phyloP scores from a whole-genome alignment of 2,113 vertebrate genomes.

The Gobius niger region DNA sequence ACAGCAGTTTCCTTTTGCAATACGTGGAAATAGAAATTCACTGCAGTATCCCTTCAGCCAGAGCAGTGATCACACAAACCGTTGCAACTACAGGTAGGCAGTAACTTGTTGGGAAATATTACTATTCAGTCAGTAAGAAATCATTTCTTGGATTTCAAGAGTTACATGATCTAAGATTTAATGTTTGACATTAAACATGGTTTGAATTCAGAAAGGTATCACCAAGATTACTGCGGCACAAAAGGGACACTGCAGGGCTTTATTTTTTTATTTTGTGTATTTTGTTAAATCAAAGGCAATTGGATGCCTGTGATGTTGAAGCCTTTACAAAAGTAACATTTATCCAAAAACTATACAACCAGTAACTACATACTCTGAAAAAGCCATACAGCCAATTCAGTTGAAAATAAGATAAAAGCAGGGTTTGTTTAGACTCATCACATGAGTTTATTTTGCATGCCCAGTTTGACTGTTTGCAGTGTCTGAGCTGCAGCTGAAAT shows the following conservation, averaged over 20 bases:
- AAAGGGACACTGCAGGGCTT: conserved; percentile 97
- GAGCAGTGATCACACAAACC: conserved; percentile 54
- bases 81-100: conserved; percentile 49
- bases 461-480: conserved; percentile 91
- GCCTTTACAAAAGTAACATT: conserved; percentile 99
- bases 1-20: conserved; percentile 80
- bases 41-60: conserved; percentile 82
- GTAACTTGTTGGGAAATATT: conserved; percentile 57
- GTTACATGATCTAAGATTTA: conserved; percentile 54
- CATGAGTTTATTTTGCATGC: conserved; percentile 94
- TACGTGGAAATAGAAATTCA: conserved; percentile 81
- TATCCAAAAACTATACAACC: conserved; percentile 95
- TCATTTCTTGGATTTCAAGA: conserved; percentile 38
- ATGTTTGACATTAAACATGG: conserved; percentile 48
- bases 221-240: conserved; percentile 74
- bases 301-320: conserved; percentile 96
- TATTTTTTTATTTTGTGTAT: conserved; percentile 55
- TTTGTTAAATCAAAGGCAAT: conserved; percentile 76
- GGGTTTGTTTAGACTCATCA: conserved; percentile 97
- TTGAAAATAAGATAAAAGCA: conserved; percentile 99
- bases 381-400: conserved; percentile 99
- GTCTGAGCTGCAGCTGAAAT: conserved; percentile 92
- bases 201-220: conserved; percentile 55
- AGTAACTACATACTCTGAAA: conserved; percentile 99
- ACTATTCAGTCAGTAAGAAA: conserved; percentile 44